Base-by-base conservation (phyloP, 2,888 invertebrate genomes). In the Schizotus pectinicornis region DNA sequence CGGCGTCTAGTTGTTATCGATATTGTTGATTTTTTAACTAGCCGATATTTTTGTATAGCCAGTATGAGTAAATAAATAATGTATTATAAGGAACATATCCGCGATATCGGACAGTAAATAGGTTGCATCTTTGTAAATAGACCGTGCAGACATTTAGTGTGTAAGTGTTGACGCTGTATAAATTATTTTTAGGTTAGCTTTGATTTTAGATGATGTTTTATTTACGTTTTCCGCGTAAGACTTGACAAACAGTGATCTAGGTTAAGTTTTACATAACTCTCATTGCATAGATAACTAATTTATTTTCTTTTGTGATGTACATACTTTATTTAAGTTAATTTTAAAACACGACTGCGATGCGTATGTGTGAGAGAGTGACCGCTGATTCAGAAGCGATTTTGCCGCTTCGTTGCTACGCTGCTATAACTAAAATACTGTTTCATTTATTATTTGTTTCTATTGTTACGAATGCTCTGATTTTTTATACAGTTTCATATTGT, bases 121-220 rank as follows among this genome's bases (percentile, higher is more conserved):
- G 71, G 73, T 74, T 75, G 77, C 79, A 77, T 79, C 78, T 78
- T 79, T 79, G 77, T 78, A 77, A 77, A 78, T 78, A 76, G 67
- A 56, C 60, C 63, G 60, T 61, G 65, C 69, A 70, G 67, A 60
- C 53, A 11, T 64, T 68, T 72, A 71, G 70, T 64, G 64, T 64
- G 53, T 73, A 71, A 72, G 71, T 72, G 71, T 74, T 74, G 62
- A 67, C 61, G 59, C 65, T 73, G 68, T 73, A 71, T 70, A 72
- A 68, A 71, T 72, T 74, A 71, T 72, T 74, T 71, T 72, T 56
- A 68, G 65, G 42, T 65, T 67, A 67, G 64, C 67, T 67, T 69
- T 69, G 69, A 66, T 64, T 69, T 69, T 67, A 68, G 52, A 65
- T 47, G 42, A 61, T 67, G 62, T 65, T 62, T 63, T 64, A 59